phyloP scores from a whole-genome alignment of 2,113 vertebrate species.

The Tragelaphus buxtoni region DNA sequence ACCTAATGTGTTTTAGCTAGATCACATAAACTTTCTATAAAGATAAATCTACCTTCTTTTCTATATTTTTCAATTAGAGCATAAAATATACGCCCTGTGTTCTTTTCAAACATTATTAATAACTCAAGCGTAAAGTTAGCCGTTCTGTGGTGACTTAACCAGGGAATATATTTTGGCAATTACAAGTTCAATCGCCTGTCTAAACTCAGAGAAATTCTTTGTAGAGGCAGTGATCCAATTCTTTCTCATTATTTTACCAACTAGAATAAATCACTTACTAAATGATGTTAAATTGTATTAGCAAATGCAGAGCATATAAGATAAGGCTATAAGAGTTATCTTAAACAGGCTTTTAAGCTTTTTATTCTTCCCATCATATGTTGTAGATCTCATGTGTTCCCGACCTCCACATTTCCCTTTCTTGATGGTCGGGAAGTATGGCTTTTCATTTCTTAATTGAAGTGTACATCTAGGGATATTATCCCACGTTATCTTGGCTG shows the following conservation, averaged over 20 bases:
- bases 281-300: conserved; percentile 1
- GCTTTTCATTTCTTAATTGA: neutral
- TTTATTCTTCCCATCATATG: neutral
- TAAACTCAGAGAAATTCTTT: conserved; percentile 28
- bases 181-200: conserved; percentile 28
- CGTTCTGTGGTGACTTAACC: neutral
- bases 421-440: neutral
- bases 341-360: neutral
- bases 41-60: neutral
- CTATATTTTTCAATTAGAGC: conserved; percentile 5
- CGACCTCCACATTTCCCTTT: neutral
- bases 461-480: neutral
- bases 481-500: neutral
- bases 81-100: neutral
- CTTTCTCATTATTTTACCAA: conserved; percentile 36
- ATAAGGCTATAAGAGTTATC: neutral
- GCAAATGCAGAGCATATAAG: neutral
- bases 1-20: neutral
- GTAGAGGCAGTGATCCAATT: conserved; percentile 3
- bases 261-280: conserved; percentile 40
- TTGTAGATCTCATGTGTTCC: neutral
- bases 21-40: neutral
- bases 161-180: conserved; percentile 44
- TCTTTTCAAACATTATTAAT: conserved; percentile 37
- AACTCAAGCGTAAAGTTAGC: neutral